A percentile compares a stretch with the other conserved stretches of the same genome.
These are phyloP conservation scores for Pocillopora damicornis DNA, from an alignment of 64 coral and sea anemone species.

Conservation along the genomic window DNA sequence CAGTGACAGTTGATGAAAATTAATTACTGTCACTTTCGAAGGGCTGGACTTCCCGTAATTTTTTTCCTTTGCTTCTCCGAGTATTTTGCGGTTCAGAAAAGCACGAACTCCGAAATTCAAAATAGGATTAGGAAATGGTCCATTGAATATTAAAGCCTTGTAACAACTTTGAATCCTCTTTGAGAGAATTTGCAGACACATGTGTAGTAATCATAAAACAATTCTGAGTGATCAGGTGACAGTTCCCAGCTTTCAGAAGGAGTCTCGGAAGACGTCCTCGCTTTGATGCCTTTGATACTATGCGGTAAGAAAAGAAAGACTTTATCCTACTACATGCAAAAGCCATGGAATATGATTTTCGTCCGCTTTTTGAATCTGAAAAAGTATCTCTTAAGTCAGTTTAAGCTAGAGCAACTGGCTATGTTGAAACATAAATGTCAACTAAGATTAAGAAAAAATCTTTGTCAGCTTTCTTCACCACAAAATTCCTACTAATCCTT, in stretches of 20 bases:
- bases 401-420: background rate
- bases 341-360: no score
- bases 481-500: slow-evolving; percentile 37
- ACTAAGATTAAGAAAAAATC: slow-evolving; percentile 11
- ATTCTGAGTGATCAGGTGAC: background rate
- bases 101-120: background rate
- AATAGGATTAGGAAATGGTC: slow-evolving; percentile 30
- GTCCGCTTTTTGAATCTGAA: no score
- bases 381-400: no score
- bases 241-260: background rate
- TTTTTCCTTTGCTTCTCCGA: background rate
- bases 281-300: background rate
- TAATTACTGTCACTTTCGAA: slow-evolving; percentile 18
- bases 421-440: slow-evolving; percentile 1
- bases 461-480: background rate
- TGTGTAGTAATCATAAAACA: background rate
- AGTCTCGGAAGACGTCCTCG: background rate
- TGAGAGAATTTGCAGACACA: background rate
- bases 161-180: background rate
- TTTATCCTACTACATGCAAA: no score
- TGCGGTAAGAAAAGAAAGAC: background rate
- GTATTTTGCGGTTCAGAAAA: background rate
- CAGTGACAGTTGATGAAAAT: slow-evolving; percentile 3
- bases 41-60: background rate
- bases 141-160: background rate